These are phyloP conservation scores for Cryptotermes secundus DNA, from an alignment of 1,140 invertebrate genomes.

Conservation along the genomic window DNA sequence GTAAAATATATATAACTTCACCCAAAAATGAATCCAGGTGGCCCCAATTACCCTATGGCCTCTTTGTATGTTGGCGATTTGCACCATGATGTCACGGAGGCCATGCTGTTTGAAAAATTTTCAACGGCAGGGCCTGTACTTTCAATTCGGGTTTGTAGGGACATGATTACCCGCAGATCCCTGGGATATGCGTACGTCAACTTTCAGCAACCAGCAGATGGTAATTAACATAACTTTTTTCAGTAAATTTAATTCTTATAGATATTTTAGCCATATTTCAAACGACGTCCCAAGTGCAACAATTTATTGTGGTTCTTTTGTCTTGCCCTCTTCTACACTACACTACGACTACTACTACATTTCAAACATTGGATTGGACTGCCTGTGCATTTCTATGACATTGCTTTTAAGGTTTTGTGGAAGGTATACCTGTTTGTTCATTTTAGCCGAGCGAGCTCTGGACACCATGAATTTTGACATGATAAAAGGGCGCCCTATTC, in stretches of 20 bases:
- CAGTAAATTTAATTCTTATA: background rate
- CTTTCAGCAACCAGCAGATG: slow-evolving; percentile 98
- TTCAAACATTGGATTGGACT: background rate
- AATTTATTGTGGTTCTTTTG: too few relatives aligned
- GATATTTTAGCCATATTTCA: background rate
- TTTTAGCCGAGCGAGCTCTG: slow-evolving; percentile 94
- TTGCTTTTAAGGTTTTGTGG: slow-evolving; percentile 34
- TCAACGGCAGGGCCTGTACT: slow-evolving; percentile 96
- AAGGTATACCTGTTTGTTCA: too few relatives aligned
- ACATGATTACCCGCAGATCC: slow-evolving; percentile 95
- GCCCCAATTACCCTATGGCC: slow-evolving; percentile 90
- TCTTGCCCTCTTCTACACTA: too few relatives aligned
- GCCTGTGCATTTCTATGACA: background rate
- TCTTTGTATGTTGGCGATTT: slow-evolving; percentile 99
- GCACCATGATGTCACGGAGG: slow-evolving; percentile 97
- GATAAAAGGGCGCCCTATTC: slow-evolving; percentile 94
- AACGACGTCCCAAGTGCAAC: too few relatives aligned
- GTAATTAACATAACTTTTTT: slow-evolving; percentile 55
- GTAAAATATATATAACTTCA: slow-evolving; percentile 34
- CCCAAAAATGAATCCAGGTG: slow-evolving; percentile 67
- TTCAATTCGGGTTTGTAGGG: slow-evolving; percentile 97
- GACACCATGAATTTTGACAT: slow-evolving; percentile 99
- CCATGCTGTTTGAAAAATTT: slow-evolving; percentile 99
- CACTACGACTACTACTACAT: too few relatives aligned
- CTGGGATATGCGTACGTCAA: slow-evolving; percentile 99